phyloP scores from a whole-genome alignment of 2,888 invertebrate species.

The Amiota mariae region DNA sequence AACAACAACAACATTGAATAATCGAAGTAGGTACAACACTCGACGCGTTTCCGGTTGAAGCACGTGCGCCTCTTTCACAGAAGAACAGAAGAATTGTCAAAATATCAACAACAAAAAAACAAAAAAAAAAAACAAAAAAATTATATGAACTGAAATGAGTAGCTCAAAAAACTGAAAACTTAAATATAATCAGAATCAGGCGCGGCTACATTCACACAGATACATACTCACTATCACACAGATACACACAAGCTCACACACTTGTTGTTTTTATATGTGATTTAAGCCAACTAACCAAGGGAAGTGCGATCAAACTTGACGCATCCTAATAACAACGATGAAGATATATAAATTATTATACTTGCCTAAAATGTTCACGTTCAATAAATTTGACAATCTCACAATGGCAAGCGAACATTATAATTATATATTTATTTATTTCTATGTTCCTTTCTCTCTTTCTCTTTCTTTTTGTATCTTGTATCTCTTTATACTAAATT shows the following conservation, averaged over 20 bases:
- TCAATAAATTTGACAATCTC: conserved; percentile 52
- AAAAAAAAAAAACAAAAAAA: too few species aligned
- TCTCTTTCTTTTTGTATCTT: too few species aligned
- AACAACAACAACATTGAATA: conserved; percentile 33
- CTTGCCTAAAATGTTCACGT: conserved; percentile 69
- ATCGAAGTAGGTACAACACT: conserved; percentile 36
- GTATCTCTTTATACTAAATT: too few species aligned
- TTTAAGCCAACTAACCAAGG: conserved; percentile 33
- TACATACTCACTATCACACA: background rate
- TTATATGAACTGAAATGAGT: conserved; percentile 37
- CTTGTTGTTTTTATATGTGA: conserved; percentile 7
- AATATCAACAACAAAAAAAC: too few species aligned
- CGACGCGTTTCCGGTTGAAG: conserved; percentile 69
- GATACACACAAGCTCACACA: background rate
- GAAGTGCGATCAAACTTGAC: background rate
- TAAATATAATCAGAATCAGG: background rate
- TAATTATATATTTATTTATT: conserved; percentile 43
- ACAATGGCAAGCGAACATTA: conserved; percentile 54
- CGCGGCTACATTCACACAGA: conserved; percentile 34
- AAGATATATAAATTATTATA: conserved; percentile 45
- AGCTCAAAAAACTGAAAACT: too few species aligned
- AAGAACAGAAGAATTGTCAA: conserved; percentile 30
- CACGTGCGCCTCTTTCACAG: conserved; percentile 61
- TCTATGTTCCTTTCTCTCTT: too few species aligned
- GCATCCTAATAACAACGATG: conserved; percentile 8